Evolutionary conservation across 2,888 invertebrate species (phyloP).

Genomic region (Osmoderma eremita): DNA sequence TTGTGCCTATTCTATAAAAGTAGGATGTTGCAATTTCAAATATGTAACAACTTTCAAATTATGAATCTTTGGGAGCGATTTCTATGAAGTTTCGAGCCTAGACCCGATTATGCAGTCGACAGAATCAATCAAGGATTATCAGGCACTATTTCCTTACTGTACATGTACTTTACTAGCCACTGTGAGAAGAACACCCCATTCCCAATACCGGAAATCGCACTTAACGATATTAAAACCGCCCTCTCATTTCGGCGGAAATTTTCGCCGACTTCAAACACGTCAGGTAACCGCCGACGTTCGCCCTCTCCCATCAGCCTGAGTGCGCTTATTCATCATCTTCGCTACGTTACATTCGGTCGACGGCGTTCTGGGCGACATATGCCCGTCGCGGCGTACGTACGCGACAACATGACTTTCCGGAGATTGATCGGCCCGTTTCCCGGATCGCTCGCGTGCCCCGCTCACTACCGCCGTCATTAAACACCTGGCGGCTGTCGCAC

Average conservation of each 20-base stretch:
- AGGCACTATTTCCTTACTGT: no score
- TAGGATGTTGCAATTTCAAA: no score
- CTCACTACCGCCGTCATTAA: slow-evolving; percentile 52
- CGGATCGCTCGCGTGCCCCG: slow-evolving; percentile 48
- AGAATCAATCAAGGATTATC: no score
- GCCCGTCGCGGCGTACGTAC: slow-evolving; percentile 35
- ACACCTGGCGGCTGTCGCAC: slow-evolving; percentile 55
- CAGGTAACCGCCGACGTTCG: neutral
- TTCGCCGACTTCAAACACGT: neutral
- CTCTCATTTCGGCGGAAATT: no score
- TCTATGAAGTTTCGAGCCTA: no score
- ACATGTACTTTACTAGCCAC: no score
- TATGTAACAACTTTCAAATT: no score
- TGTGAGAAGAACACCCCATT: no score
- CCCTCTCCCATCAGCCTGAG: slow-evolving; percentile 27
- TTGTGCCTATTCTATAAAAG: no score
- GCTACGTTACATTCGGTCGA: neutral
- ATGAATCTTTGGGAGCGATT: no score
- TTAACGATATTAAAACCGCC: slow-evolving; percentile 16
- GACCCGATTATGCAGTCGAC: no score
- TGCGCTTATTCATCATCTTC: slow-evolving; percentile 32
- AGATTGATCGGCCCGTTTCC: slow-evolving; percentile 45
- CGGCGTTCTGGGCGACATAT: slow-evolving; percentile 11
- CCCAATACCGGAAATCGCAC: slow-evolving; percentile 12
- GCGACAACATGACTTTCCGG: slow-evolving; percentile 49